Percentiles rank a stretch among this genome's conserved stretches.
These are phyloP conservation scores for Dione vanillae DNA, from an alignment of 2,888 invertebrate genomes.

Conservation along the genomic window DNA sequence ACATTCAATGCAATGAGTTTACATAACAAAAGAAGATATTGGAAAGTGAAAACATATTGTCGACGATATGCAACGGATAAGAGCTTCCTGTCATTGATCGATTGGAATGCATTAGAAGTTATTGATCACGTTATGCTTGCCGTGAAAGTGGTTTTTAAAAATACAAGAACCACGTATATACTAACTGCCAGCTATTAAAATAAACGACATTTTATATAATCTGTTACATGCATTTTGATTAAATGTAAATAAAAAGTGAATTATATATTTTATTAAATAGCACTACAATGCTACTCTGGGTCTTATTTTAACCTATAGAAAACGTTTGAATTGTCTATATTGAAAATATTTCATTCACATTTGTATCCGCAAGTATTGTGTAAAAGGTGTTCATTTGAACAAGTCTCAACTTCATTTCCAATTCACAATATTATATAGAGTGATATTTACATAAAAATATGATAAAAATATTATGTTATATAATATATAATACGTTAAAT, in stretches of 20 bases:
- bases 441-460: background rate
- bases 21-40: conserved; percentile 45
- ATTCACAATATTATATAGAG: conserved; percentile 2
- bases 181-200: background rate
- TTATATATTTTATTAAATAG: background rate
- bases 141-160: conserved; percentile 19
- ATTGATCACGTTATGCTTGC: conserved; percentile 15
- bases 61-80: conserved; percentile 39
- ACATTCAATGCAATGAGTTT: conserved; percentile 31
- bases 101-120: conserved; percentile 37
- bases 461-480: too few relatives aligned
- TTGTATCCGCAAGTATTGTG: background rate
- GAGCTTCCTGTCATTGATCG: conserved; percentile 42
- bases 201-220: conserved; percentile 4
- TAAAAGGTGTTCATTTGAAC: background rate
- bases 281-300: background rate
- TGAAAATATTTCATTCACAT: conserved; percentile 7
- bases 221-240: background rate
- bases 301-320: conserved; percentile 2
- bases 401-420: background rate
- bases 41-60: conserved; percentile 47
- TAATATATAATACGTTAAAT: too few relatives aligned
- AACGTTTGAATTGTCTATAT: background rate
- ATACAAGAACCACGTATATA: background rate
- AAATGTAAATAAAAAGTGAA: background rate